Evolutionary conservation across 2,888 invertebrate species (phyloP), one percentile per base, ranked within the genome.

Genomic region (Clusia tigrina): DNA sequence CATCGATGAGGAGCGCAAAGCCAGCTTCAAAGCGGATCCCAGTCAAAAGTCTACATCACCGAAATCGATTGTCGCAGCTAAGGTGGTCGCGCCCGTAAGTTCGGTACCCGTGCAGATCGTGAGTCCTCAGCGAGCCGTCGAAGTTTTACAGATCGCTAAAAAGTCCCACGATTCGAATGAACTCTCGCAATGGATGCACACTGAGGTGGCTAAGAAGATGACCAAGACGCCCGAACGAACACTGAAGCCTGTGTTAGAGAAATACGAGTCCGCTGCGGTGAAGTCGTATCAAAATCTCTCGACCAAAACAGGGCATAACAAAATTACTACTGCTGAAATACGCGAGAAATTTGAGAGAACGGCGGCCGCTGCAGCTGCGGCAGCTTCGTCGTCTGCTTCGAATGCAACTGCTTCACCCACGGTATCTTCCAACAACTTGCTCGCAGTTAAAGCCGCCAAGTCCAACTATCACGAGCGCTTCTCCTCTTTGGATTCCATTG

Each of bases 1-100:
- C 68, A 83, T 83, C 38, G 84, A 83, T 65, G 83, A 83, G 65
- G 83, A 83, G 68, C 81, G 83, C 67, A 83, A 83, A 64, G 83
- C 83, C 20, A 83, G 83, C 69, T 83, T 82, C 66, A 83, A 83
- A 67, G 78, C 77, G 9, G 83, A 83, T 71, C 78, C 79, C 56
- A 73, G 65, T 56, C 82, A 80, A 64, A 78, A 77, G 65, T 73
- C 80, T 18, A 71, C 68, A 15, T 65, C 62, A 15, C 63, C 66
- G 48, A 73, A 73, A 56, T 59, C 71, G 60, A 51, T 64, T 32
- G 58, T 60, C 12, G 66, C 66, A 17, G 68, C 72, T 6, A 73
- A 73, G 65, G 70, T 74, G 42, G 67, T 69, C 20, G 67, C 65
- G 10, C 58, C 67, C 18, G 6, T 38, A 46, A 58, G 53, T 17